A percentile compares a stretch with the other conserved stretches of the same genome.
Evolutionary conservation across 2,113 vertebrate species (phyloP).

Genomic region (Protobothrops flavoviridis): DNA sequence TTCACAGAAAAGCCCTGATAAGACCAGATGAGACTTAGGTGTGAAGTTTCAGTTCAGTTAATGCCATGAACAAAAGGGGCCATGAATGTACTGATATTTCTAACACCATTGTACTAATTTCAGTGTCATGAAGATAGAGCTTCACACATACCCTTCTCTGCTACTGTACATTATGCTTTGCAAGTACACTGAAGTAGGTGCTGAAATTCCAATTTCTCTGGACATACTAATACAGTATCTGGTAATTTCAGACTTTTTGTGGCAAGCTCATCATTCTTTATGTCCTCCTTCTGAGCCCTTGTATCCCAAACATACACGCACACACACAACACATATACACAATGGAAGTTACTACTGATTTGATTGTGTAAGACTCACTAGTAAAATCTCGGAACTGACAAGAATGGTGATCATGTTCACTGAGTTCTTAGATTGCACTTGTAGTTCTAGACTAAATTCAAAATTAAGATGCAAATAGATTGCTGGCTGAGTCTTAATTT

Average conservation of each 20-base stretch:
- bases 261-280: background rate
- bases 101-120: background rate
- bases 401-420: background rate
- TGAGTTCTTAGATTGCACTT: background rate
- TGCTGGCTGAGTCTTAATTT: background rate
- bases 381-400: background rate
- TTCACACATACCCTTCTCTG: background rate
- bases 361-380: background rate
- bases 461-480: background rate
- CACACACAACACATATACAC: background rate
- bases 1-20: background rate
- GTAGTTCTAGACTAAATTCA: background rate
- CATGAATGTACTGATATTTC: background rate
- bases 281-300: background rate
- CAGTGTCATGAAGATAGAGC: background rate
- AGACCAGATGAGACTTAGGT: background rate
- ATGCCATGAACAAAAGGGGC: background rate
- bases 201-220: background rate
- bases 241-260: background rate
- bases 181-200: background rate
- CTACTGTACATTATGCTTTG: background rate
- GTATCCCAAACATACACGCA: background rate
- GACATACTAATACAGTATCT: background rate
- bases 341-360: background rate
- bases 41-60: background rate